phyloP scores from a whole-genome alignment of 2,888 invertebrate species.

The Argynnis bischoffii region DNA sequence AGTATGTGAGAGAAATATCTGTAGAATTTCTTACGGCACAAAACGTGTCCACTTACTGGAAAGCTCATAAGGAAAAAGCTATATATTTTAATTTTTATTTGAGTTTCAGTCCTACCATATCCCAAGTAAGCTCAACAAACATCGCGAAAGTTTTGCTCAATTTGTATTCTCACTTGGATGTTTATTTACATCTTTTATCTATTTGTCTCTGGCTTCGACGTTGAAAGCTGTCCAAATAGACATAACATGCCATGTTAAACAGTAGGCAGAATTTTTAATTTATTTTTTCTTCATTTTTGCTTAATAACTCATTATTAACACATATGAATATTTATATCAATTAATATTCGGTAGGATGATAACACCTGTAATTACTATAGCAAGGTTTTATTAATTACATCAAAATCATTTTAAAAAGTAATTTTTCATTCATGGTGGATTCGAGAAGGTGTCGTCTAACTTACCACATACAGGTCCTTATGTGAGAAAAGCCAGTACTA shows the following conservation, averaged over 20 bases:
- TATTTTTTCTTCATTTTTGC: neutral
- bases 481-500: too few relatives aligned
- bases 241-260: neutral
- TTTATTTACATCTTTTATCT: slow-evolving; percentile 44
- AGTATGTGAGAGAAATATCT: too few relatives aligned
- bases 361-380: too few relatives aligned
- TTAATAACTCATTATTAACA: too few relatives aligned
- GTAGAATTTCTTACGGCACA: too few relatives aligned
- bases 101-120: slow-evolving; percentile 23
- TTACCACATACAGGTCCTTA: too few relatives aligned
- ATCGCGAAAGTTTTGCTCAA: slow-evolving; percentile 43
- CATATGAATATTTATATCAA: too few relatives aligned
- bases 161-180: slow-evolving; percentile 44
- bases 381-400: too few relatives aligned
- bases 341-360: too few relatives aligned
- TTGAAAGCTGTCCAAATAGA: slow-evolving; percentile 14
- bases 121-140: slow-evolving; percentile 40
- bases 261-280: neutral
- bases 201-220: slow-evolving; percentile 38
- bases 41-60: slow-evolving; percentile 4
- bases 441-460: too few relatives aligned
- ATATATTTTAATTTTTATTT: slow-evolving; percentile 40
- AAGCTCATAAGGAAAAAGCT: slow-evolving; percentile 38
- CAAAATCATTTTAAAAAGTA: too few relatives aligned
- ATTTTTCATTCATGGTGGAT: too few relatives aligned